Conservation (phyloP, 2,797 vertebrate genomes). For the Poecilia wingei region DNA sequence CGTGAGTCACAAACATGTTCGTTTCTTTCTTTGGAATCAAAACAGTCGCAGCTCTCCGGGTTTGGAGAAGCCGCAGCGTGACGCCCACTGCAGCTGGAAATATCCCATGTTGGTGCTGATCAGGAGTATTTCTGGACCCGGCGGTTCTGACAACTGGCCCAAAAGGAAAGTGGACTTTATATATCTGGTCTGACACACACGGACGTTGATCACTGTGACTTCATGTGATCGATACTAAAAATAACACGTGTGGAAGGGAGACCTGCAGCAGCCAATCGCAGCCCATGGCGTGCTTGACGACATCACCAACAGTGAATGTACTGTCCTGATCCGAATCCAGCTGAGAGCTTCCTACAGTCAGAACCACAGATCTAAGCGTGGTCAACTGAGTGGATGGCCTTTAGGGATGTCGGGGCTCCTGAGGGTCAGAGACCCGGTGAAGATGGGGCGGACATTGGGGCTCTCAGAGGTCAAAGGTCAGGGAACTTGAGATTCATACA, state of each 20-base stretch:
- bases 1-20: constrained; percentile 54
- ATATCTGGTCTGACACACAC: constrained; percentile 43
- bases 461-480: neutral
- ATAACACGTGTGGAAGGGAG: neutral
- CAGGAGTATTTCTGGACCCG: neutral
- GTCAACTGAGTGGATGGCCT: too few species aligned
- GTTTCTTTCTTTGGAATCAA: constrained; percentile 68
- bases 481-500: neutral
- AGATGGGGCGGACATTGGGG: neutral
- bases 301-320: constrained; percentile 69
- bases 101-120: constrained; percentile 30
- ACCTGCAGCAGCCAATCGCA: constrained; percentile 36
- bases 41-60: constrained; percentile 69
- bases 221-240: constrained; percentile 35
- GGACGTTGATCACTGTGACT: constrained; percentile 11
- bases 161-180: neutral
- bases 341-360: neutral
- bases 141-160: neutral
- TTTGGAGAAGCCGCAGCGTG: constrained; percentile 69
- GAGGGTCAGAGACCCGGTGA: neutral
- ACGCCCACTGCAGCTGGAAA: constrained; percentile 70
- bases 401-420: neutral
- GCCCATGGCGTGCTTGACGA: constrained; percentile 55
- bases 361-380: neutral
- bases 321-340: neutral